phyloP scores from a whole-genome alignment of 2,113 vertebrate genomes.

The Osmerus eperlanus region DNA sequence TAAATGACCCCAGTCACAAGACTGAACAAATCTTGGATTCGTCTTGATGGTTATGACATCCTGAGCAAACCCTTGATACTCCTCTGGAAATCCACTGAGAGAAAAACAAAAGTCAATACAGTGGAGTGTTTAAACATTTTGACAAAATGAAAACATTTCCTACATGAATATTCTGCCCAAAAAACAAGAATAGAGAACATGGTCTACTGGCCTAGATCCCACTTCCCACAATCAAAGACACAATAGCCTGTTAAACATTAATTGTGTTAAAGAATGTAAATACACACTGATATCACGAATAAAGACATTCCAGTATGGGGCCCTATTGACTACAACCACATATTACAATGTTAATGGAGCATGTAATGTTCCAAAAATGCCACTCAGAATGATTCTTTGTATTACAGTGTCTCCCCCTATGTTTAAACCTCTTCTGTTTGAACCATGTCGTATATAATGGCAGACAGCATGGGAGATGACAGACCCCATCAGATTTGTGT shows the following conservation, averaged over 20 bases:
- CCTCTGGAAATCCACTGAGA: conserved; percentile 5
- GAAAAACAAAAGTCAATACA: background rate
- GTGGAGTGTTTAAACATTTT: background rate
- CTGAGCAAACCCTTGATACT: background rate
- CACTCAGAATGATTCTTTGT: background rate
- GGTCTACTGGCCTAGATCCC: background rate
- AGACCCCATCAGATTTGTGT: no score
- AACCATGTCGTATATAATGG: no score
- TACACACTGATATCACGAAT: background rate
- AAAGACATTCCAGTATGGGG: background rate
- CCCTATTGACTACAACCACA: background rate
- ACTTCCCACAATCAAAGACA: background rate
- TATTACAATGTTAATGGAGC: background rate
- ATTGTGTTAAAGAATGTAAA: conserved; percentile 3
- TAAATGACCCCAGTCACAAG: background rate
- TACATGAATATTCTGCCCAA: background rate
- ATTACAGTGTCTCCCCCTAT: no score
- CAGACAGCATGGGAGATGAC: no score
- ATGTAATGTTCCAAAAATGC: background rate
- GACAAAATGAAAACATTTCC: background rate
- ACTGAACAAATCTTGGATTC: background rate
- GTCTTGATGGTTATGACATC: background rate
- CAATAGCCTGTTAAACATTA: background rate
- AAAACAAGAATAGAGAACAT: background rate
- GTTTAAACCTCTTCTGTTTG: no score